Conservation (phyloP, 1,140 invertebrate species). For the Samia ricini region DNA sequence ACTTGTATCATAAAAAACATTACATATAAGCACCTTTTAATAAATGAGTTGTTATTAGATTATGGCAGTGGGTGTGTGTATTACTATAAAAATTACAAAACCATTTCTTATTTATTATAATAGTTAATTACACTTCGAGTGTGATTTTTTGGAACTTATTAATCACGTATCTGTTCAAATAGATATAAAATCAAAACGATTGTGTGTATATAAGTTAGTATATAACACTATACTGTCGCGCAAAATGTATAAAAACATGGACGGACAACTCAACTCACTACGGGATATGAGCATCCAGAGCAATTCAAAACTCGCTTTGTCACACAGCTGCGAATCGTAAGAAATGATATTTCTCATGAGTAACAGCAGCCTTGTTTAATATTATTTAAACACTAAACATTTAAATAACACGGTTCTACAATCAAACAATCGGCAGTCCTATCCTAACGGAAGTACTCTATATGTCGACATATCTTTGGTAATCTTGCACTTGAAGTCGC, state of each 20-base stretch:
- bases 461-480: conserved; percentile 55
- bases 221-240: conserved; percentile 54
- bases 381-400: conserved; percentile 41
- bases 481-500: conserved; percentile 24
- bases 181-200: neutral
- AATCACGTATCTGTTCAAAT: neutral
- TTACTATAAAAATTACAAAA: neutral
- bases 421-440: conserved; percentile 46
- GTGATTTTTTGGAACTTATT: neutral
- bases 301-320: conserved; percentile 40
- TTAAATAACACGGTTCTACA: conserved; percentile 45
- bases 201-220: no score
- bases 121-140: neutral
- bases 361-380: conserved; percentile 57
- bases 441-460: conserved; percentile 34
- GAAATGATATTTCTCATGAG: conserved; percentile 36
- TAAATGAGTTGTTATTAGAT: neutral
- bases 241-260: conserved; percentile 70
- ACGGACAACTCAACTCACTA: conserved; percentile 76
- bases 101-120: neutral
- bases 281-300: conserved; percentile 69
- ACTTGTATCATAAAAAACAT: neutral
- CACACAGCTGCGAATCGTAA: conserved; percentile 28
- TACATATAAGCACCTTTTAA: neutral
- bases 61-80: neutral